Percentiles rank a stretch among this genome's conserved stretches.
These are phyloP conservation scores for Leptinotarsa haldemani DNA, from an alignment of 2,888 invertebrate species.

Conservation along the genomic window DNA sequence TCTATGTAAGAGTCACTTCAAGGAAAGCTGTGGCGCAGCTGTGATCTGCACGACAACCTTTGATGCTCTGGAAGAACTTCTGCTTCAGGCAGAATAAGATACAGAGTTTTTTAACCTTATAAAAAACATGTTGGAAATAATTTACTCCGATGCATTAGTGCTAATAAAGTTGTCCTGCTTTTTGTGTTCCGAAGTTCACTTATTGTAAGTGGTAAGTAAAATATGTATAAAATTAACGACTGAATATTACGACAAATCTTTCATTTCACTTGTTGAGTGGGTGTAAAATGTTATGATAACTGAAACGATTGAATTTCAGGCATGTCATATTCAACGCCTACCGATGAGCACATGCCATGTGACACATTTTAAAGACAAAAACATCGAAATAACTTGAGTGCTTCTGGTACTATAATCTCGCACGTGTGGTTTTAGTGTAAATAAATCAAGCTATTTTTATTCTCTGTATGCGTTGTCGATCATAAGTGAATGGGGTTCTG, in stretches of 20 bases:
- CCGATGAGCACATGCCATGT: slow-evolving; percentile 52
- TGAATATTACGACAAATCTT: slow-evolving; percentile 15
- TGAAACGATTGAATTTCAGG: slow-evolving; percentile 21
- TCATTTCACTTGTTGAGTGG: slow-evolving; percentile 27
- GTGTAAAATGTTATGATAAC: slow-evolving; percentile 18
- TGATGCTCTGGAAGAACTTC: too few relatives aligned
- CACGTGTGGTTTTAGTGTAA: slow-evolving; percentile 38
- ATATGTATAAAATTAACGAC: neutral
- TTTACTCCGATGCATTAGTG: too few relatives aligned
- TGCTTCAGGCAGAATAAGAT: too few relatives aligned
- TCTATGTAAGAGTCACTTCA: too few relatives aligned
- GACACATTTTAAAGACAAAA: slow-evolving; percentile 48
- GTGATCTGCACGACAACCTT: too few relatives aligned
- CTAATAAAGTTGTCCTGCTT: too few relatives aligned
- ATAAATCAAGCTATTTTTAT: slow-evolving; percentile 38
- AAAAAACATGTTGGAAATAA: too few relatives aligned
- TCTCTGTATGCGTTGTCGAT: slow-evolving; percentile 17
- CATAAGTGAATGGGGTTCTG: slow-evolving; percentile 9
- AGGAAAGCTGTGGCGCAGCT: too few relatives aligned
- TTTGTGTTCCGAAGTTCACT: neutral
- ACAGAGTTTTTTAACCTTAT: too few relatives aligned
- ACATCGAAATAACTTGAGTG: slow-evolving; percentile 43
- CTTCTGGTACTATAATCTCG: slow-evolving; percentile 40
- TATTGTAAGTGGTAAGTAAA: neutral
- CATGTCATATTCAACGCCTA: slow-evolving; percentile 55